These are phyloP conservation scores for Thunnus maccoyii DNA, from an alignment of 2,113 vertebrate genomes.

Conservation along the genomic window DNA sequence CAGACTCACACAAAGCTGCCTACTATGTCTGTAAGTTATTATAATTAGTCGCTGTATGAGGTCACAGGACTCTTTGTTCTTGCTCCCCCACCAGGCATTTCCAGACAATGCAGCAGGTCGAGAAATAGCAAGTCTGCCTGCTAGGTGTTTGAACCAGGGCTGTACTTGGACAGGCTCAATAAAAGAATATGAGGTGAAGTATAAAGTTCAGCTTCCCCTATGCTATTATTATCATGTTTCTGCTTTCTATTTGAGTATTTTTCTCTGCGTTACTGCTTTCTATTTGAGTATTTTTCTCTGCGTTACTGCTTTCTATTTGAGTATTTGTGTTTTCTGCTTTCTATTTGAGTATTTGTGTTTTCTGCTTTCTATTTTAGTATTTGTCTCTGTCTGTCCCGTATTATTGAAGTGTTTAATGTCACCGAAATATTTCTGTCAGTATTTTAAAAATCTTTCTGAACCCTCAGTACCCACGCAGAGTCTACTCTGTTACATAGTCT, in stretches of 20 bases:
- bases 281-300: too few species aligned
- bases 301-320: not conserved
- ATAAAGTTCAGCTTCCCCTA: not conserved
- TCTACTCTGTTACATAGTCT: too few species aligned
- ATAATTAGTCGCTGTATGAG: not conserved
- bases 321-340: too few species aligned
- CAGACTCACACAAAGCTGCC: not conserved
- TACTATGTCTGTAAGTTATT: slow-evolving; percentile 19
- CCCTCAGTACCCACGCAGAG: too few species aligned
- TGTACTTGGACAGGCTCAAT: slow-evolving; percentile 93
- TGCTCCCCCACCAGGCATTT: slow-evolving; percentile 83
- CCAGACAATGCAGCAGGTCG: slow-evolving; percentile 94
- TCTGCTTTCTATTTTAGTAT: too few species aligned
- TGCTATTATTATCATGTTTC: not conserved
- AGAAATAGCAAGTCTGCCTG: slow-evolving; percentile 93
- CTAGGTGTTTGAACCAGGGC: slow-evolving; percentile 87
- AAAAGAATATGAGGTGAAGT: slow-evolving; percentile 92
- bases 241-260: not conserved
- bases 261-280: too few species aligned
- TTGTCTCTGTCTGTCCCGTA: too few species aligned
- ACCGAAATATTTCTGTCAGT: not conserved
- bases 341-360: not conserved
- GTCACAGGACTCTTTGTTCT: slow-evolving; percentile 18
- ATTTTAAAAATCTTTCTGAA: not conserved
- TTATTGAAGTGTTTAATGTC: too few species aligned